Evolutionary conservation across 2,888 invertebrate genomes (phyloP), one percentile per base, ranked within the genome.

Genomic region (Ctena decussata): DNA sequence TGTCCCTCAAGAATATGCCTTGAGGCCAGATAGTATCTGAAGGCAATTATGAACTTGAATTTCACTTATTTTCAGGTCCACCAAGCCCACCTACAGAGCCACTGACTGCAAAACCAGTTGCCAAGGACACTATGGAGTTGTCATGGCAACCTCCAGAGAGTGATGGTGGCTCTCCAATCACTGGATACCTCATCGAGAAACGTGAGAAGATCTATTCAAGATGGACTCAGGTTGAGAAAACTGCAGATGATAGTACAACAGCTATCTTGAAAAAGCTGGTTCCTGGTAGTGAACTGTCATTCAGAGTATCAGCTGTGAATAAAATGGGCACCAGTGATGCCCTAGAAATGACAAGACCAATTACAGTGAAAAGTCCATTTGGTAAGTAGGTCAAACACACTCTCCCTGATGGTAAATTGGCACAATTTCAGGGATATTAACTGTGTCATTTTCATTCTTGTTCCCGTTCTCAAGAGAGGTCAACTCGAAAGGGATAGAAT

Each of bases 221-320:
- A 24, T 96, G 96, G 95, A 87, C 90, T 32, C 91, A 90, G 49
- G 93, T 91, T 6, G 94, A 94, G 53, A 92, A 93, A 77, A 91
- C 91, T 27, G 89, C 93, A 27, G 92, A 92, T 21, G 89, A 92
- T 74, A 91, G 89, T 27, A 93, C 98, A 8, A 93, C 93, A 2
- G 97, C 97, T 78, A 96, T 97, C 0, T 97, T 98, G 53, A 90
- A 91, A 53, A 97, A 97, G 94, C 96, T 98, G 85, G 97, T 97
- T 89, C 97, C 98, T 94, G 97, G 98, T 94, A 96, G 97, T 53
- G 97, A 98, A 93, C 98, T 98, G 95, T 97, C 97, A 96, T 98
- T 98, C 97, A 97, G 98, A 89, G 97, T 99, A 32, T 97, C 97
- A 93, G 98, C 98, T 0, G 97, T 97, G 90, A 99, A 99, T 96